Evolutionary conservation across 2,113 vertebrate species (phyloP).

Genomic region (Sinocyclocheilus grahami): DNA sequence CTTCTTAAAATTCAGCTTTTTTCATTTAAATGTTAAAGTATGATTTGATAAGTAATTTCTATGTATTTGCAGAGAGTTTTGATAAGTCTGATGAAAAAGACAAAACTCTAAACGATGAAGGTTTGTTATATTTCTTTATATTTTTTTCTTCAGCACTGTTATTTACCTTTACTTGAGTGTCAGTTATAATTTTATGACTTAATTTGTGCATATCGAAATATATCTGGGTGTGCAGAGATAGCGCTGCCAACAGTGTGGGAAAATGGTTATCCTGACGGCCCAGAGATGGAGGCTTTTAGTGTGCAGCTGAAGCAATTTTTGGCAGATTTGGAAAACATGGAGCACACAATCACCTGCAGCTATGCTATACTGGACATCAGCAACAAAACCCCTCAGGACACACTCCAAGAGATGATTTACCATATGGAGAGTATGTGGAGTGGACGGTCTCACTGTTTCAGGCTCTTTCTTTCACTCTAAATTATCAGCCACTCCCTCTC

Average conservation of each 20-base stretch:
- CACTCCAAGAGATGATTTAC: slow-evolving; percentile 77
- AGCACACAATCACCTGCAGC: slow-evolving; percentile 59
- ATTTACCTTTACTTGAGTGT: neutral
- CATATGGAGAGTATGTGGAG: slow-evolving; percentile 86
- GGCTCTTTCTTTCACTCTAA: neutral
- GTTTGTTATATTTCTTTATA: neutral
- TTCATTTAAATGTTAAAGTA: neutral
- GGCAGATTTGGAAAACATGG: slow-evolving; percentile 73
- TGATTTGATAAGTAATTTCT: neutral
- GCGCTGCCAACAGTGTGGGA: slow-evolving; percentile 71
- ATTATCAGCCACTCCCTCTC: neutral
- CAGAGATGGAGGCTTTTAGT: slow-evolving; percentile 81
- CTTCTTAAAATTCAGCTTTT: neutral
- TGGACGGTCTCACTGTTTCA: slow-evolving; percentile 8
- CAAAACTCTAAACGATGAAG: neutral
- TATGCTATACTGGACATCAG: slow-evolving; percentile 76
- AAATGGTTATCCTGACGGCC: slow-evolving; percentile 77
- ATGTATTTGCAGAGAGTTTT: slow-evolving; percentile 10
- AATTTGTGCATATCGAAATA: slow-evolving; percentile 14
- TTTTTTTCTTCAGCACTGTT: neutral
- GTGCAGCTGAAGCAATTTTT: slow-evolving; percentile 70
- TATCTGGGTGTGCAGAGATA: slow-evolving; percentile 63
- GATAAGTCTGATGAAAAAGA: slow-evolving; percentile 4
- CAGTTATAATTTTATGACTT: neutral
- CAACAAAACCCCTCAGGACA: slow-evolving; percentile 76